Percentiles rank a stretch among this genome's conserved stretches.
Evolutionary conservation across 1,140 invertebrate genomes (phyloP).

Genomic region (Rhopalosiphum padi): DNA sequence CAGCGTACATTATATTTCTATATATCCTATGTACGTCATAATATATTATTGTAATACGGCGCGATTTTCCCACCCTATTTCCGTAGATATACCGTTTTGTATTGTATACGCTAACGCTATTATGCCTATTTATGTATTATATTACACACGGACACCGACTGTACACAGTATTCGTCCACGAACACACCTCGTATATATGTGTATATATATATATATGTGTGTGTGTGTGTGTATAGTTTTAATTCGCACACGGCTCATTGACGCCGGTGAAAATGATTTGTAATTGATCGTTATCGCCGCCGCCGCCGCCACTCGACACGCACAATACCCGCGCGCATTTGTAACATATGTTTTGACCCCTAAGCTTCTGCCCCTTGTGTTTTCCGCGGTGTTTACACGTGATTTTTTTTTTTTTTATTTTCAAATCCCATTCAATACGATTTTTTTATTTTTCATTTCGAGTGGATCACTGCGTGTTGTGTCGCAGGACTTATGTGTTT

Average conservation of each 20-base stretch:
- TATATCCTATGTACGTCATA: not conserved
- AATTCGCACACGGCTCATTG: slow-evolving; percentile 50
- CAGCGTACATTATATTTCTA: no score
- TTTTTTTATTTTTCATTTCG: not conserved
- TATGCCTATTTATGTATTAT: no score
- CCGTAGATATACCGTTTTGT: not conserved
- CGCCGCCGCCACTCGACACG: slow-evolving; percentile 6
- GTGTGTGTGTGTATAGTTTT: not conserved
- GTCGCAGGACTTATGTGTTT: not conserved
- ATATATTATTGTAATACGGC: not conserved
- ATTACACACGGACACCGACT: not conserved
- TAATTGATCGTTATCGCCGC: slow-evolving; percentile 47
- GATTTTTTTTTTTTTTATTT: not conserved
- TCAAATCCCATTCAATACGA: slow-evolving; percentile 11
- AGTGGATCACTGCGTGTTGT: not conserved
- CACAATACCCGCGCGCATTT: not conserved
- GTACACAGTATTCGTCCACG: no score
- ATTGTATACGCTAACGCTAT: not conserved
- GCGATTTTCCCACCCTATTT: not conserved
- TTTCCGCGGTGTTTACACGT: slow-evolving; percentile 20
- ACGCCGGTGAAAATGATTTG: slow-evolving; percentile 51
- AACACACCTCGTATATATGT: not conserved
- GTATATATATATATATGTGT: no score
- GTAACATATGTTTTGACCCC: slow-evolving; percentile 44
- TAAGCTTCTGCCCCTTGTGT: not conserved